Conservation (phyloP, 30 jellyfish, hydroid and myxozoan genomes). For the Thelohanellus kitauei region DNA sequence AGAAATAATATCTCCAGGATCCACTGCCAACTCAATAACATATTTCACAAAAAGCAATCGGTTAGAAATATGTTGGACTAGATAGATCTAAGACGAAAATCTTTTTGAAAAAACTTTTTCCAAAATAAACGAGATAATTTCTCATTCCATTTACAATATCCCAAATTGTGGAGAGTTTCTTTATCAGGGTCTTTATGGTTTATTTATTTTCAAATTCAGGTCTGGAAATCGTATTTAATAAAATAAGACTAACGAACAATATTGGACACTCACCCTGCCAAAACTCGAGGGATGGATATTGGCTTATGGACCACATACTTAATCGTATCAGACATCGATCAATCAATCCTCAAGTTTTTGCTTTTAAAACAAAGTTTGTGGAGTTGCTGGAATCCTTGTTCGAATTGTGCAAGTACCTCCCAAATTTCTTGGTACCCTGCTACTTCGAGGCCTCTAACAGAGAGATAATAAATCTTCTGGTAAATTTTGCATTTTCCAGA, state of each 20-base stretch:
- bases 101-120: constrained; percentile 17
- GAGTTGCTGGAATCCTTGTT: constrained; percentile 40
- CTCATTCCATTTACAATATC: constrained; percentile 31
- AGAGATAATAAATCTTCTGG: constrained; percentile 9
- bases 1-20: too few species aligned
- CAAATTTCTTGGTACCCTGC: constrained; percentile 47
- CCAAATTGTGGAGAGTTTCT: constrained; percentile 30
- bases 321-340: constrained; percentile 13
- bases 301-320: constrained; percentile 48
- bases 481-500: constrained; percentile 12
- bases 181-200: neutral
- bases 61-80: too few species aligned
- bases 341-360: neutral
- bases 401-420: constrained; percentile 14
- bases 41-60: too few species aligned
- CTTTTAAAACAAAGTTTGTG: constrained; percentile 14
- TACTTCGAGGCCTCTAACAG: constrained; percentile 45
- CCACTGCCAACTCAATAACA: too few species aligned
- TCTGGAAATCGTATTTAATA: constrained; percentile 22
- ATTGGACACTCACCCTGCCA: constrained; percentile 78
- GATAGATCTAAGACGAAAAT: too few species aligned
- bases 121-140: constrained; percentile 28
- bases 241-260: constrained; percentile 20
- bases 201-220: constrained; percentile 10
- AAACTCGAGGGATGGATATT: constrained; percentile 57